phyloP scores from a whole-genome alignment of 2,888 invertebrate genomes.

The Rhingia campestris region DNA sequence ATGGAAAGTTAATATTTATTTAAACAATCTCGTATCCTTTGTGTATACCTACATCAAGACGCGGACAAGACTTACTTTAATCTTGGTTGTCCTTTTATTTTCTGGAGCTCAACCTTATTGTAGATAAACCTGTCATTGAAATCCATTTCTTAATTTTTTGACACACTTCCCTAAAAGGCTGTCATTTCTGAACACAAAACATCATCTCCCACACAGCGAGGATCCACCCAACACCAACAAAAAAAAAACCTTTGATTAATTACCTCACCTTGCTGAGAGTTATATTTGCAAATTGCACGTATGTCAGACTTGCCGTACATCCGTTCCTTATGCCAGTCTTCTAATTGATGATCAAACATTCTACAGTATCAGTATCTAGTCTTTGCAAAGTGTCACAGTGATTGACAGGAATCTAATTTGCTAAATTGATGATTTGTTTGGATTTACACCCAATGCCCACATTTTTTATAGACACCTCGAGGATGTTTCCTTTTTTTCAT shows the following conservation, averaged over 20 bases:
- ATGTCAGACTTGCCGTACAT: constrained; percentile 12
- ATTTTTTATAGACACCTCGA: no score
- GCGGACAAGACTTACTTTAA: background rate
- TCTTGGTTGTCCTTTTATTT: background rate
- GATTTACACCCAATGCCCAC: background rate
- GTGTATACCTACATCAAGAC: no score
- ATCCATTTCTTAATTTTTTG: background rate
- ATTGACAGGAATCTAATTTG: constrained; percentile 49
- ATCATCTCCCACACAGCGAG: background rate
- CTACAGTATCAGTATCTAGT: constrained; percentile 10
- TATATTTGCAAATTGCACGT: constrained; percentile 34
- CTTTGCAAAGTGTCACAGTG: constrained; percentile 35
- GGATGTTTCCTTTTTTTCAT: no score
- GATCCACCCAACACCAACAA: background rate
- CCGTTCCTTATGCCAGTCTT: background rate
- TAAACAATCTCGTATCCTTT: no score
- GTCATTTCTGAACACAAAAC: background rate
- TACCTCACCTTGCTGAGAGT: constrained; percentile 13
- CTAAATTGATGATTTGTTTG: constrained; percentile 53
- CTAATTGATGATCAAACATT: constrained; percentile 56
- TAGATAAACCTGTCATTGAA: background rate
- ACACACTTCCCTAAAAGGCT: background rate
- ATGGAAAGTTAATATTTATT: no score
- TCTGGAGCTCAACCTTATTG: background rate
- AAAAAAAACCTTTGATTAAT: constrained; percentile 42